Conservation (phyloP, 2,888 invertebrate species). For the Noctua janthe region DNA sequence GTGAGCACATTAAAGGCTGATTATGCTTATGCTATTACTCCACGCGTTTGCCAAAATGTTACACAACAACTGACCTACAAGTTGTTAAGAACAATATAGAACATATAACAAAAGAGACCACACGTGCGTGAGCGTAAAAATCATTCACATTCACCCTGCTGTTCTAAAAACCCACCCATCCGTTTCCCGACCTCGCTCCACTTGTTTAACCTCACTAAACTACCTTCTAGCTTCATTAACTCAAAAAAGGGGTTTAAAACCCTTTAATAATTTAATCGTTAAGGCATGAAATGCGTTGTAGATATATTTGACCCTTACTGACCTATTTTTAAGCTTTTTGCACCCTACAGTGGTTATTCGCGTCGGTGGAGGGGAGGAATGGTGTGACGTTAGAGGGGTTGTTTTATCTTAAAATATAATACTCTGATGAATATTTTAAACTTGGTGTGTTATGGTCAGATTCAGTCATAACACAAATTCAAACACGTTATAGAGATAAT, state of each 20-base stretch:
- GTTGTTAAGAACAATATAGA: not conserved
- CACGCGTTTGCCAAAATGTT: not conserved
- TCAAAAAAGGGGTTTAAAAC: conserved; percentile 24
- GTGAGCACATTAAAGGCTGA: no score
- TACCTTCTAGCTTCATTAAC: conserved; percentile 45
- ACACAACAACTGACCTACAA: not conserved
- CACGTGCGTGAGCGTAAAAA: conserved; percentile 9
- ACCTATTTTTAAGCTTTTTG: conserved; percentile 47
- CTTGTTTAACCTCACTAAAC: conserved; percentile 32
- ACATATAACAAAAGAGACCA: not conserved
- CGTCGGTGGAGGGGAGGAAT: conserved; percentile 13
- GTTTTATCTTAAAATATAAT: not conserved
- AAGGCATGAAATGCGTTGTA: conserved; percentile 28
- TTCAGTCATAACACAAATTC: not conserved
- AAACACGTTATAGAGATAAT: no score
- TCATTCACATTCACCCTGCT: not conserved
- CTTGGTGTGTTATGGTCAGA: not conserved
- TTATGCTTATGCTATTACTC: not conserved
- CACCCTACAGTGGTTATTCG: conserved; percentile 29
- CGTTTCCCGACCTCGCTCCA: conserved; percentile 22
- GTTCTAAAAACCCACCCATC: conserved; percentile 44
- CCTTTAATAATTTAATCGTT: conserved; percentile 35
- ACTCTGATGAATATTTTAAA: not conserved
- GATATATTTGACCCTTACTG: conserved; percentile 28
- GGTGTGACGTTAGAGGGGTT: not conserved